A percentile compares a stretch with the other conserved stretches of the same genome.
These are phyloP conservation scores for Halcyon smyrnensis DNA, from an alignment of 2,797 vertebrate genomes.

Conservation along the genomic window DNA sequence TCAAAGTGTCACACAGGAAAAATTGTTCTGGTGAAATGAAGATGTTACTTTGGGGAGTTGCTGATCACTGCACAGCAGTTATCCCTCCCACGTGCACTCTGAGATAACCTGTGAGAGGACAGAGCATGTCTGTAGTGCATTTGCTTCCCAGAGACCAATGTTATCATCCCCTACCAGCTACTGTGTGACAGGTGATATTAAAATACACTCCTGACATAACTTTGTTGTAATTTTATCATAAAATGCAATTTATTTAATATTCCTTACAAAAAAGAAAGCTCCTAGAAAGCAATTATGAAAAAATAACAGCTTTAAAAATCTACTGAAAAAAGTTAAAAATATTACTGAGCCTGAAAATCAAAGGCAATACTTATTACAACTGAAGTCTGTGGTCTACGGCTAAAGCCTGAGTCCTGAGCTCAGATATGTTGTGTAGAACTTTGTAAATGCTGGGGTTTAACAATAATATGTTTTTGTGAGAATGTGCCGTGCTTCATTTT, in stretches of 20 bases:
- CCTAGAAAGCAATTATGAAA: neutral
- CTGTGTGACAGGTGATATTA: neutral
- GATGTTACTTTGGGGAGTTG: neutral
- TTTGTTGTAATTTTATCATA: neutral
- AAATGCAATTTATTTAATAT: neutral
- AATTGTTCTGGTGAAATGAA: neutral
- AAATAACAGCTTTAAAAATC: neutral
- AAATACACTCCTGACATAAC: neutral
- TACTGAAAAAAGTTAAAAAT: neutral
- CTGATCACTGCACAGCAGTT: neutral
- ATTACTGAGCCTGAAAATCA: neutral
- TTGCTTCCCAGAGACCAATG: neutral
- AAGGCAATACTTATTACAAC: neutral
- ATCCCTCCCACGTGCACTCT: no score
- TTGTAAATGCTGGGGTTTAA: neutral
- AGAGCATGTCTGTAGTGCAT: rapidly evolving
- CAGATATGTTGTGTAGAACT: neutral
- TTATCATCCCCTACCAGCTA: neutral
- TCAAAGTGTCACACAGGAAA: neutral
- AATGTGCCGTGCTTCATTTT: neutral
- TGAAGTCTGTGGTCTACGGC: neutral
- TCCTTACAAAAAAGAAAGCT: neutral
- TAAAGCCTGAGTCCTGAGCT: neutral
- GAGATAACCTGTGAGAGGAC: neutral
- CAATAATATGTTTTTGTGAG: neutral